Evolutionary conservation across 1,140 invertebrate species (phyloP).

Genomic region (Drosophila carrolli): DNA sequence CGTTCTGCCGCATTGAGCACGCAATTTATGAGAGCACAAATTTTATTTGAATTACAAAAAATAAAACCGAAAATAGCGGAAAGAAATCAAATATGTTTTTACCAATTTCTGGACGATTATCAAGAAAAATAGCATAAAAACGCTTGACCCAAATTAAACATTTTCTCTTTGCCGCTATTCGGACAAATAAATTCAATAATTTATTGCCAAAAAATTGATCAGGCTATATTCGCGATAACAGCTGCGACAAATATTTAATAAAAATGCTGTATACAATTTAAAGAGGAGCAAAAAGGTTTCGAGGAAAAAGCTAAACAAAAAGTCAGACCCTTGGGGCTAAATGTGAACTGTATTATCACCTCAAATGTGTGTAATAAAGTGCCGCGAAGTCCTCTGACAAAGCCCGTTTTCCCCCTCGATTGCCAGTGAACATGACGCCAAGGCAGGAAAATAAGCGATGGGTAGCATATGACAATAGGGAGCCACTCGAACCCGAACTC

Average conservation of each 20-base stretch:
- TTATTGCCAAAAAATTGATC: conserved; percentile 62
- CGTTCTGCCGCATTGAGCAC: conserved; percentile 71
- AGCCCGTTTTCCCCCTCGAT: conserved; percentile 10
- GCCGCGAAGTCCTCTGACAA: conserved; percentile 57
- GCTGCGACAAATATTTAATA: conserved; percentile 75
- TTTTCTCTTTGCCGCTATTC: conserved; percentile 20
- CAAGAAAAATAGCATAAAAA: conserved; percentile 45
- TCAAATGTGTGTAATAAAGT: conserved; percentile 82
- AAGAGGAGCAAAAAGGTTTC: conserved; percentile 19
- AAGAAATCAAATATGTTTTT: conserved; percentile 68
- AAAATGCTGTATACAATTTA: conserved; percentile 49
- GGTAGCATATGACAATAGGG: conserved; percentile 57
- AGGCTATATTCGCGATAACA: conserved; percentile 59
- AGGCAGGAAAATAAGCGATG: conserved; percentile 30
- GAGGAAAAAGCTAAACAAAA: conserved; percentile 28
- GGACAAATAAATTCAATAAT: conserved; percentile 72
- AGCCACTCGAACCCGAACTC: conserved; percentile 9
- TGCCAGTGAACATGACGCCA: conserved; percentile 27
- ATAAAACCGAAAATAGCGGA: conserved; percentile 9
- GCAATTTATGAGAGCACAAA: conserved; percentile 69
- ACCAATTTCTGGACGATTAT: conserved; percentile 76
- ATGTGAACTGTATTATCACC: conserved; percentile 77
- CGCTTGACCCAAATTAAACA: conserved; percentile 22
- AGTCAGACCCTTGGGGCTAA: conserved; percentile 23
- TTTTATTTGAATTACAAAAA: conserved; percentile 63